Evolutionary conservation across 2,888 invertebrate species (phyloP).

Genomic region (Hyles lineata): DNA sequence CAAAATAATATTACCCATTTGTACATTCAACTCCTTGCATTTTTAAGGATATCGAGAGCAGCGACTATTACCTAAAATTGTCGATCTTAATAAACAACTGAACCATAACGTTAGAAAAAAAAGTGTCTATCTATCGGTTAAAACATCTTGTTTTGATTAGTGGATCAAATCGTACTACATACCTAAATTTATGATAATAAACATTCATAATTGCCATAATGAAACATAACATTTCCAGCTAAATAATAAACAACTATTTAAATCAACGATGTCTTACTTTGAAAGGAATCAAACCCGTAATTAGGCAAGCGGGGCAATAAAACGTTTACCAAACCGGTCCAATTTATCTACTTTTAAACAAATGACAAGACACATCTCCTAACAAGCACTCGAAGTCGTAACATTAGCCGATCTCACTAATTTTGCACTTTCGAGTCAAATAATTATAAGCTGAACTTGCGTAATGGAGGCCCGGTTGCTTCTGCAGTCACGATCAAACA

Average conservation of each 20-base stretch:
- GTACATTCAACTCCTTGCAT: no score
- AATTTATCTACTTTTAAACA: conserved; percentile 1
- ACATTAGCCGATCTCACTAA: conserved; percentile 59
- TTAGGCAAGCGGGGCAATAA: conserved; percentile 1
- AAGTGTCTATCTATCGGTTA: no score
- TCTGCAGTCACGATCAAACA: conserved; percentile 80
- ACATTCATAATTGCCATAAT: no score
- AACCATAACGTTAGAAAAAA: no score
- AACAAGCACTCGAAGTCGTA: background rate
- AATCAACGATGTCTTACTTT: conserved; percentile 1
- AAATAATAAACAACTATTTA: background rate
- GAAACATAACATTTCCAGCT: no score
- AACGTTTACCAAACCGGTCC: conserved; percentile 8
- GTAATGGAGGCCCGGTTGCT: conserved; percentile 71
- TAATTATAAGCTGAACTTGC: conserved; percentile 78
- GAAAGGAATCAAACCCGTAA: background rate
- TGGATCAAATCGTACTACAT: no score
- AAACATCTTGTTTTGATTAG: no score
- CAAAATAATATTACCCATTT: no score
- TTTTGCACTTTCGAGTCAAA: conserved; percentile 79
- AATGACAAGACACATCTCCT: conserved; percentile 1
- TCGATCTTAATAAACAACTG: no score
- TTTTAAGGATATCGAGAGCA: no score
- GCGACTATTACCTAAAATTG: no score
- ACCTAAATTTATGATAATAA: no score